These are phyloP conservation scores for Myoxocephalus aenaeus DNA, from an alignment of 2,797 vertebrate species.

Conservation along the genomic window DNA sequence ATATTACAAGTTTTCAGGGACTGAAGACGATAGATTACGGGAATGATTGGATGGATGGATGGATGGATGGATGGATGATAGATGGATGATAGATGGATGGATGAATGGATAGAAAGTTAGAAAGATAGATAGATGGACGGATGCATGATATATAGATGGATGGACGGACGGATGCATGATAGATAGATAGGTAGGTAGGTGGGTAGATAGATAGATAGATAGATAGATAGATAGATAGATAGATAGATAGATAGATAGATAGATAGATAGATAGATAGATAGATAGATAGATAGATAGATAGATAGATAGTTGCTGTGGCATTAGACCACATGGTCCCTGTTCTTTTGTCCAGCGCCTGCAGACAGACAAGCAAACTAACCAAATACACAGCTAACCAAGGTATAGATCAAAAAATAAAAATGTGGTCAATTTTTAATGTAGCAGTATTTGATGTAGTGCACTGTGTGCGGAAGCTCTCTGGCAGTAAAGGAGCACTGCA, in stretches of 20 bases:
- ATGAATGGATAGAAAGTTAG: constrained; percentile 3
- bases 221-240: constrained; percentile 28
- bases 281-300: neutral
- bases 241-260: constrained; percentile 10
- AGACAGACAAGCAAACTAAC: constrained; percentile 9
- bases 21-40: neutral
- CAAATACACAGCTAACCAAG: constrained; percentile 30
- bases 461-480: constrained; percentile 61
- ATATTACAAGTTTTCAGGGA: neutral
- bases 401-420: constrained; percentile 63
- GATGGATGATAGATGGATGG: neutral
- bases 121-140: constrained; percentile 23
- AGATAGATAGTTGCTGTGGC: neutral
- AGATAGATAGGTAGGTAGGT: neutral
- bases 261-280: neutral
- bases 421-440: constrained; percentile 72
- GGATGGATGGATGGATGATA: constrained; percentile 13
- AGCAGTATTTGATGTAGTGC: constrained; percentile 65
- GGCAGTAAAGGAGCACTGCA: constrained; percentile 72
- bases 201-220: constrained; percentile 2
- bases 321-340: neutral
- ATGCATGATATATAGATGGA: neutral
- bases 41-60: constrained; percentile 14
- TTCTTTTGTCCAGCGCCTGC: neutral
- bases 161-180: neutral